Conservation (phyloP, 2,113 vertebrate genomes). For the Herpailurus yagouaroundi region DNA sequence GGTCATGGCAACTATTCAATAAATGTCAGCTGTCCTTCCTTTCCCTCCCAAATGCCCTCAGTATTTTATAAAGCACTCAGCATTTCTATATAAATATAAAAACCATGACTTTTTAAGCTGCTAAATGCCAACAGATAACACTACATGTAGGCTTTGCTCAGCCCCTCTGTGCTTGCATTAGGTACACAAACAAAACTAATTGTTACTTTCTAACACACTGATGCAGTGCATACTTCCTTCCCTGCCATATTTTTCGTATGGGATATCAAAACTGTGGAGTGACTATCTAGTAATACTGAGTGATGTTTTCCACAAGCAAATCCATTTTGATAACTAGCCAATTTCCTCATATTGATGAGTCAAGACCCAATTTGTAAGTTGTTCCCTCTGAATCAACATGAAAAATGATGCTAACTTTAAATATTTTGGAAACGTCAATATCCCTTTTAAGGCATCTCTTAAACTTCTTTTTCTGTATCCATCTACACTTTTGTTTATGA, state of each 20-base stretch:
- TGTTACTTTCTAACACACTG: background rate
- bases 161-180: background rate
- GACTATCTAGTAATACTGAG: background rate
- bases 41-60: background rate
- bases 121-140: background rate
- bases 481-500: background rate
- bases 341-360: background rate
- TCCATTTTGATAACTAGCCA: background rate
- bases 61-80: background rate
- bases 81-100: background rate
- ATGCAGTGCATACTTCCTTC: background rate
- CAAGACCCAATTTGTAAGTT: background rate
- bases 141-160: rapidly evolving
- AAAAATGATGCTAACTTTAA: background rate
- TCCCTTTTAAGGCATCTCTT: background rate
- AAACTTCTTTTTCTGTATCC: background rate
- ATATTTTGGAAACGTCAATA: background rate
- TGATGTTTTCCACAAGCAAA: background rate
- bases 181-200: background rate
- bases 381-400: background rate
- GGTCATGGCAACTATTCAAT: background rate
- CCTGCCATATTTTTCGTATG: background rate
- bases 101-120: background rate
- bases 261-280: background rate
- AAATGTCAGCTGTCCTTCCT: background rate